Evolutionary conservation across 2,888 invertebrate genomes (phyloP), one percentile per base, ranked within the genome.

Genomic region (Mythimna albipuncta): DNA sequence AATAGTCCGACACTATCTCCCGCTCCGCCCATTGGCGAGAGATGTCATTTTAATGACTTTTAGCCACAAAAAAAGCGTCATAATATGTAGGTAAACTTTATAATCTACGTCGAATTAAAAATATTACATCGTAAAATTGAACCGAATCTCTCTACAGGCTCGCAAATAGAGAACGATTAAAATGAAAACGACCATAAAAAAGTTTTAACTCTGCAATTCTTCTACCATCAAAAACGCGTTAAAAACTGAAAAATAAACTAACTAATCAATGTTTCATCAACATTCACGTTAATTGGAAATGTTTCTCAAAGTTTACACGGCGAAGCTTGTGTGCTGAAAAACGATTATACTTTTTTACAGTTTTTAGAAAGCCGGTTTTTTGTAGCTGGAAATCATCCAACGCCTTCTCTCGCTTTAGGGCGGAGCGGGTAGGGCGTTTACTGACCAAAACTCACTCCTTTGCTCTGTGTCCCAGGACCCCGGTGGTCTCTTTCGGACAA

Each of bases 211-310:
- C 5, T 13, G 50, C n/a, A 13, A 64, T 69, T 76, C 64, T 63
- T 54, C 55, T 57, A 0, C 10, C 32, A 58, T 65, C 35, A 62
- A 65, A 69, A 62, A 65, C 54, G 44, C 16, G 59, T 66, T 52
- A n/a, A 5, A 54, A 69, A 69, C 69, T 67, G 58, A 69, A 74
- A 73, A 38, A 13, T 9, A 54, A 79, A 63, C 54, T 41, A 69
- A 50, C 54, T 69, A 64, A 58, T 76, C 35, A 69, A 81, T 55
- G 65, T 76, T 78, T 58, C n/a, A 47, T 69, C 26, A 50, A 52
- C 19, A 61, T 69, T 64, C 32, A 54, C 54, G 57, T 65, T 65
- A 63, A 65, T 76, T 75, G 59, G 64, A 74, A 77, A 66, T 74
- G 38, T 70, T 76, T 70, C 47, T 7, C 2, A 5, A 64, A 81